Evolutionary conservation across 2,888 invertebrate species (phyloP).

Genomic region (Aleiodes leptofemur): DNA sequence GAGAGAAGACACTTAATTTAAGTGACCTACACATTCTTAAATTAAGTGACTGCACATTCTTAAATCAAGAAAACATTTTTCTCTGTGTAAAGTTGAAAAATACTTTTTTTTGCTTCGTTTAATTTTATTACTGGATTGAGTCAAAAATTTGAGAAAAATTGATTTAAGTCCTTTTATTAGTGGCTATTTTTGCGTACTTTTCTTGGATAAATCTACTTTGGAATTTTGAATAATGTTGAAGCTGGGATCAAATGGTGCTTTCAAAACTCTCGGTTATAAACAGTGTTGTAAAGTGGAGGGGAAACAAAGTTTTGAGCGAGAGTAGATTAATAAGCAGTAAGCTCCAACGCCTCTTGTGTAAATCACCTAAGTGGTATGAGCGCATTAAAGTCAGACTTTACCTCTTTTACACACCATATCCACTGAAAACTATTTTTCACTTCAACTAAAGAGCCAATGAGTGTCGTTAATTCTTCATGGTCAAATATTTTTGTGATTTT

Average conservation of each 20-base stretch:
- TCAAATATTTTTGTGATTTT: not conserved
- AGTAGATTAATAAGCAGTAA: conserved; percentile 53
- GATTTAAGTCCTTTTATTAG: too few species aligned
- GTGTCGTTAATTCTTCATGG: not conserved
- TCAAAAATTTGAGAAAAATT: too few species aligned
- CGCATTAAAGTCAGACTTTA: conserved; percentile 51
- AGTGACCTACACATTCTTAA: too few species aligned
- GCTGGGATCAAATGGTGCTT: conserved; percentile 24
- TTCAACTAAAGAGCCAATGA: conserved; percentile 11
- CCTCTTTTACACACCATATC: not conserved
- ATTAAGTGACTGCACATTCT: too few species aligned
- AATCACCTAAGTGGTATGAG: conserved; percentile 54
- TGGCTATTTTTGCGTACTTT: too few species aligned
- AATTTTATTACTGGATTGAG: too few species aligned
- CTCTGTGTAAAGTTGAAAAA: too few species aligned
- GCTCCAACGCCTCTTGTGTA: conserved; percentile 43
- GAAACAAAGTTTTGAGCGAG: conserved; percentile 41
- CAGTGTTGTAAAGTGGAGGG: conserved; percentile 7
- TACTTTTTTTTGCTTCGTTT: too few species aligned
- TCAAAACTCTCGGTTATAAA: conserved; percentile 12
- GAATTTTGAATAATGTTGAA: not conserved
- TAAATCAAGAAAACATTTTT: too few species aligned
- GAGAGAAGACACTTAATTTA: too few species aligned
- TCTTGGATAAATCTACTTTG: too few species aligned
- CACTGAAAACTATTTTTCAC: not conserved